Base-by-base conservation (phyloP, 64 coral and sea anemone species). In the Exaiptasia diaphana region DNA sequence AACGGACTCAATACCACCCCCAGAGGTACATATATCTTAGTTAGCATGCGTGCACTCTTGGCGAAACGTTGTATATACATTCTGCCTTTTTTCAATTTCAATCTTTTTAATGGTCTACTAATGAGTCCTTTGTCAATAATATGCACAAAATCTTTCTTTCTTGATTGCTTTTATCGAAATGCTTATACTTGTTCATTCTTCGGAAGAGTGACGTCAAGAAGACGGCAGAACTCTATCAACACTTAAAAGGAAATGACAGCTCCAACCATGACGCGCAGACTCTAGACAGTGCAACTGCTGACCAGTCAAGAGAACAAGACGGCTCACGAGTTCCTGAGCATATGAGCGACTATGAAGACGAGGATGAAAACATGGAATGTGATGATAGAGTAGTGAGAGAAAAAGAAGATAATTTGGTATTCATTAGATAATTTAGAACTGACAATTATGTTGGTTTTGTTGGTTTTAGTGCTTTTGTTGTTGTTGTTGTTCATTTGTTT, bases 201-300 rank as follows among this genome's bases (percentile, higher is more conserved):
- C 41, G 9, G 8, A 56, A 95, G 91, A 42, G 29, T 23, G 87
- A 95, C 22, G 18, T 46, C 9, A 58, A 60, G n/a, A 85, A 17
- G 39, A 85, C 34, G n/a, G 61, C 90, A 79, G 90, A 99, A 48
- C 38, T 99, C 34, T 88, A 88, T 42, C 85, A 99, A 41, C 91
- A 95, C 68, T 69, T 95, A 40, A 26, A 42, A 63, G 87, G 85
- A 21, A 80, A 93, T 20, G 57, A 89, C 41, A 50, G 43, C 13
- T 75, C 65, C 4, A 38, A 60, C 8, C 80, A 88, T 36, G 91
- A 95, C 80, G 80, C 91, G 56, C 91, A 95, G 68, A 88, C 90
- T 50, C 85, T 93, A 45, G 95, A 99, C 33, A 92, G 90, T 92
- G 95, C 95, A 68, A 99, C 95, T 41, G 78, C 85, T 85, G 95